phyloP scores from a whole-genome alignment of 2,797 vertebrate genomes.

The Alectoris magna region DNA sequence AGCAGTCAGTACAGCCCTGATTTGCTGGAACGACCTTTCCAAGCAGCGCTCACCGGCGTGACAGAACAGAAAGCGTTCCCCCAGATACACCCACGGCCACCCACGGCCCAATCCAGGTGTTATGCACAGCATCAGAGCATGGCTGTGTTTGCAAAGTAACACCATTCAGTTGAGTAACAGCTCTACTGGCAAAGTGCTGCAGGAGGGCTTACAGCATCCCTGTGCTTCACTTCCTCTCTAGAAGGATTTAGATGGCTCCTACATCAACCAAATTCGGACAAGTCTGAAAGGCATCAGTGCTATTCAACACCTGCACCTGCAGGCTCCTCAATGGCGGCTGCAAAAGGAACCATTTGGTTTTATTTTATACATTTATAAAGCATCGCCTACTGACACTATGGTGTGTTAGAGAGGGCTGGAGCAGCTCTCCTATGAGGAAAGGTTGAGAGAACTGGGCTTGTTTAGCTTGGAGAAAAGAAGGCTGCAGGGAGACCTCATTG shows the following conservation, averaged over 20 bases:
- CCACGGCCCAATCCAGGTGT: too few relatives aligned
- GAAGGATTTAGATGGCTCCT: neutral
- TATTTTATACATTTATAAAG: too few relatives aligned
- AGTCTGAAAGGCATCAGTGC: neutral
- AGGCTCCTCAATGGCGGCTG: neutral
- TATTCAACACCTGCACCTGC: neutral
- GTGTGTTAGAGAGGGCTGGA: too few relatives aligned
- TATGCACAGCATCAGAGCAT: neutral
- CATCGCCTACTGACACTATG: too few relatives aligned
- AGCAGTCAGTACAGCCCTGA: neutral
- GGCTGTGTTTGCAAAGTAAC: neutral
- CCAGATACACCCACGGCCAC: accelerated
- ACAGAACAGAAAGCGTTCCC: neutral
- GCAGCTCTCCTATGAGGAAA: too few relatives aligned
- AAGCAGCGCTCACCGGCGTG: neutral
- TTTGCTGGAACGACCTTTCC: neutral
- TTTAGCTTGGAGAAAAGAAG: too few relatives aligned
- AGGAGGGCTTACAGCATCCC: neutral
- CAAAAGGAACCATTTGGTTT: neutral
- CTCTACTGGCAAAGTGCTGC: neutral
- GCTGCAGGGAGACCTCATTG: too few relatives aligned
- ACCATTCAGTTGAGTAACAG: neutral
- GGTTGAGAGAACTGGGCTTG: too few relatives aligned
- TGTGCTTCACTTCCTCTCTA: neutral
- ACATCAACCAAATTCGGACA: neutral